Percentiles rank a stretch among this genome's conserved stretches.
Evolutionary conservation across 2,888 invertebrate genomes (phyloP).

Genomic region (Tetragonisca angustula): DNA sequence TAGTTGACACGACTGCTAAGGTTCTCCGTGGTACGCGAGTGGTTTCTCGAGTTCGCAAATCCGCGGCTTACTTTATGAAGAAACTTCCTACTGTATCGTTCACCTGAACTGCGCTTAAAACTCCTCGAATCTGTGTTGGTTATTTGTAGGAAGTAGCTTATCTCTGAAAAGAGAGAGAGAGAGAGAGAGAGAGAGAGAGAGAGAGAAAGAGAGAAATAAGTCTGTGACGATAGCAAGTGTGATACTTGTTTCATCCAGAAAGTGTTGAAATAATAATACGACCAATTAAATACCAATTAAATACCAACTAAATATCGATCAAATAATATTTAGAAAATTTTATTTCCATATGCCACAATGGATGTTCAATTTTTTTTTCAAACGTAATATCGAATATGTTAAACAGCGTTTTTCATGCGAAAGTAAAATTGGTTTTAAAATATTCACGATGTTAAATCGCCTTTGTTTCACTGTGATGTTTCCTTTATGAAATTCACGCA

Average conservation of each 20-base stretch:
- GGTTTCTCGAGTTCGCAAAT: slow-evolving; percentile 40
- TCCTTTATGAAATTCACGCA: neutral
- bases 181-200: neutral
- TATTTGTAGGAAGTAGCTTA: neutral
- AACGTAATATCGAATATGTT: too few relatives aligned
- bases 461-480: neutral
- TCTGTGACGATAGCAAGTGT: too few relatives aligned
- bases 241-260: neutral
- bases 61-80: slow-evolving; percentile 22
- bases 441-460: neutral
- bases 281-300: too few relatives aligned
- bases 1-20: slow-evolving; percentile 21
- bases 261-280: neutral
- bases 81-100: slow-evolving; percentile 39
- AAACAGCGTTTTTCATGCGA: too few relatives aligned
- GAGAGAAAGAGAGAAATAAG: too few relatives aligned
- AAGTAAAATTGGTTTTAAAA: too few relatives aligned
- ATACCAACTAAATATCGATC: too few relatives aligned
- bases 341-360: too few relatives aligned
- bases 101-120: slow-evolving; percentile 6
- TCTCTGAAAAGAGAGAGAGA: neutral
- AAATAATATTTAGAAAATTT: too few relatives aligned
- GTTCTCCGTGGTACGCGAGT: neutral
- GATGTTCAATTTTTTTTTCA: too few relatives aligned
- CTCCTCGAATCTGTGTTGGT: neutral